Base-by-base conservation (phyloP, 2,113 vertebrate genomes). In the Mola mola region DNA sequence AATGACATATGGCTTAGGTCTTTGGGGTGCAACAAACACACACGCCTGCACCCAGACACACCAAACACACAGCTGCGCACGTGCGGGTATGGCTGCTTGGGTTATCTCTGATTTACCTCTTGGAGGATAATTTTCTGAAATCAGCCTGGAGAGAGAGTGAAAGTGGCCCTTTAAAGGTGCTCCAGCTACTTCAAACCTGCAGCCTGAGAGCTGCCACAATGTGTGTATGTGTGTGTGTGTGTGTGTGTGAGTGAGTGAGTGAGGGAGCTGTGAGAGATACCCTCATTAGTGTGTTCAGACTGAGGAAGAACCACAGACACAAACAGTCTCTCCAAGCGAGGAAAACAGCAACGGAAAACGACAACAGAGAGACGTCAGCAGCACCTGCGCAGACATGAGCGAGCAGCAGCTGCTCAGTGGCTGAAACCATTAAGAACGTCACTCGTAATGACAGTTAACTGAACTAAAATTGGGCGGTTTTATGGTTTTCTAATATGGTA, bases 291-390 rank as follows among this genome's bases (percentile, higher is more conserved):
- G 16, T 19, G 63, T 44, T 41, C 28, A 56, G 47, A 47, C 36
- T 37, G 26, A 34, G 75, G 68, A 74, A 77, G 77, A 77, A 65
- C 22, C 56, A 56, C 41, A 82, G 66, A 82, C 72, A 77, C 68
- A 86, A 81, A 56, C 24, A 11, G 11, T 16, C 12, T 11, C 33
- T 28, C 43, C 19, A 49, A 55, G 29, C 0, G 34, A 43, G 63
- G 51, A 69, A 79, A 75, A 81, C 47, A 5, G 36, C 67, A 81
- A 83, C 72, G 49, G n/a, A n/a, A 48, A 43, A 48, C 51, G 64
- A 63, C 31, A 49, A 73, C 75, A 79, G 55, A 59, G 37, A 60
- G 48, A 66, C 62, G 15, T 55, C 44, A 48, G 46, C 20, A 33
- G 68, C 79, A 87, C 78, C 84, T 85, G 84, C 34, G 53, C 1